phyloP scores from a whole-genome alignment of 2,797 vertebrate species.

The Lerista edwardsae region DNA sequence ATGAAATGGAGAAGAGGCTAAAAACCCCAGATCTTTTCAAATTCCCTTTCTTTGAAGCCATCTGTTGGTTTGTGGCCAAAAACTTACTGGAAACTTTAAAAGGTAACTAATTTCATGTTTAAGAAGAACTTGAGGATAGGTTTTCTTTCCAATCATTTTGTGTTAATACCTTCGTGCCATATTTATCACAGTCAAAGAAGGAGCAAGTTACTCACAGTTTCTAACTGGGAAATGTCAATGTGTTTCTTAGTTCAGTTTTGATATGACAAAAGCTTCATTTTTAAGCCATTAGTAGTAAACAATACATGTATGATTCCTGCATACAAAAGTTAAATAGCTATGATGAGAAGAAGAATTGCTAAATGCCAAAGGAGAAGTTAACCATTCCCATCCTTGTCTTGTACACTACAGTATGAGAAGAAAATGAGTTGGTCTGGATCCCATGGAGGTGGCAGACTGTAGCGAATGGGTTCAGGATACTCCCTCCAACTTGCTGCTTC shows the following conservation, averaged over 20 bases:
- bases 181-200: neutral
- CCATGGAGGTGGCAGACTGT: no score
- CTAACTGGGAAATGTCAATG: neutral
- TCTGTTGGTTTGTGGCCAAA: conserved; percentile 99
- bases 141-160: neutral
- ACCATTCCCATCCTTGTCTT: no score
- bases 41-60: conserved; percentile 99
- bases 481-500: no score
- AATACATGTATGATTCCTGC: neutral
- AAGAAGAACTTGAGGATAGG: neutral
- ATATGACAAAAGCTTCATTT: neutral
- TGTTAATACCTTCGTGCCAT: neutral
- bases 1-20: conserved; percentile 98
- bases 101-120: conserved; percentile 80
- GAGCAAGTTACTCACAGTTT: neutral
- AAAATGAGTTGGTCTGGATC: no score
- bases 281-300: neutral
- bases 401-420: no score
- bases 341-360: neutral
- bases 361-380: no score
- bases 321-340: fast-evolving
- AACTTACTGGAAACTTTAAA: conserved; percentile 95
- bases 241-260: neutral
- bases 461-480: no score
- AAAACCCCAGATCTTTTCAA: conserved; percentile 99